Evolutionary conservation across 2,113 vertebrate genomes (phyloP).

Genomic region (Cinclus mexicanus): DNA sequence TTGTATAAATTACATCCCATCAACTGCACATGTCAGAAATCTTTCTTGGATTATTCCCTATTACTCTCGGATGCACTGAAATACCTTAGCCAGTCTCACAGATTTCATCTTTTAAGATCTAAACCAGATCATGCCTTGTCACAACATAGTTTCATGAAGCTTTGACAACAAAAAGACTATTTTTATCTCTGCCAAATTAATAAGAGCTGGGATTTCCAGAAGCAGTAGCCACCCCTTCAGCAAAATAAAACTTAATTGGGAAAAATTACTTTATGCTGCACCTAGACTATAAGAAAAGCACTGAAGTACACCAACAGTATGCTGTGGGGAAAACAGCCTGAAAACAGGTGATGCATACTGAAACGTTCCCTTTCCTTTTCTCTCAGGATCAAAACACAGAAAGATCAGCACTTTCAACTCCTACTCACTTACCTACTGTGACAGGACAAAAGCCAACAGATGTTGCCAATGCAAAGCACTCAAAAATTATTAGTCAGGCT

Average conservation of each 20-base stretch:
- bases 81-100: background rate
- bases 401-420: conserved; percentile 50
- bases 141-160: background rate
- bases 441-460: conserved; percentile 43
- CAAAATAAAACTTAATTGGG: conserved; percentile 5
- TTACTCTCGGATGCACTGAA: background rate
- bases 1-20: background rate
- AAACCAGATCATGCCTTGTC: background rate
- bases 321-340: background rate
- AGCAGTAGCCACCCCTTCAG: background rate
- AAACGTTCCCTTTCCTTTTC: background rate
- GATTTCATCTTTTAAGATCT: background rate
- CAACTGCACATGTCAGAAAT: background rate
- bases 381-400: conserved; percentile 1
- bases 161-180: background rate
- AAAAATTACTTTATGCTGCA: background rate
- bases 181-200: conserved; percentile 3
- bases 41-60: background rate
- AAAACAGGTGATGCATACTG: background rate
- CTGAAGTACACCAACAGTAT: background rate
- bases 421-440: background rate
- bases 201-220: background rate
- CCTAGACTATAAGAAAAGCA: background rate
- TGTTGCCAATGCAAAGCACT: background rate
- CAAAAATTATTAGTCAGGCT: conserved; percentile 15